These are phyloP conservation scores for Danionella cerebrum DNA, from an alignment of 2,113 vertebrate species.

Conservation along the genomic window DNA sequence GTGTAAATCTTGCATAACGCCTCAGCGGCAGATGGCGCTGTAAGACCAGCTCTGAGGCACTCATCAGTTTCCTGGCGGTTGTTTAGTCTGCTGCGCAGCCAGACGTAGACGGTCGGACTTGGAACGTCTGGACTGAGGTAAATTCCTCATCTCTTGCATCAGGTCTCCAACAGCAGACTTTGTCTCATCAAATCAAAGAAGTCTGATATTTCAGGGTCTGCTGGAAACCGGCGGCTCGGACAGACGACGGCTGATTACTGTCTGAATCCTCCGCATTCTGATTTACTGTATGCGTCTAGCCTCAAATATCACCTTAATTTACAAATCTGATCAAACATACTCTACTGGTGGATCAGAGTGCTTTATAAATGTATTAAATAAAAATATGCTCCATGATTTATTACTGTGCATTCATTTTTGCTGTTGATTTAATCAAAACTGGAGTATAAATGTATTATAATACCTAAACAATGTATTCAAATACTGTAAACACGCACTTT, in stretches of 20 bases:
- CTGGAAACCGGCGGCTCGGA: slow-evolving; percentile 38
- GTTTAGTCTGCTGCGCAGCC: slow-evolving; percentile 26
- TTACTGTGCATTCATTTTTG: background rate
- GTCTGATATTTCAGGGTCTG: slow-evolving; percentile 33
- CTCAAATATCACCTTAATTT: too few relatives aligned
- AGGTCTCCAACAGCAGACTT: slow-evolving; percentile 39
- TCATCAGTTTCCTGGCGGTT: background rate
- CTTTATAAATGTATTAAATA: too few relatives aligned
- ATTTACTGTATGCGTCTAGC: slow-evolving; percentile 20
- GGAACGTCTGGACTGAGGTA: slow-evolving; percentile 31
- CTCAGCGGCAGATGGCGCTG: slow-evolving; percentile 5
- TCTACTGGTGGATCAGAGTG: too few relatives aligned
- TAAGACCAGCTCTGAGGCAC: background rate
- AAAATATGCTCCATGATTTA: too few relatives aligned
- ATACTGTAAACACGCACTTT: too few relatives aligned
- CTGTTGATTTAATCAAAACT: too few relatives aligned
- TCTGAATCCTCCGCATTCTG: slow-evolving; percentile 36
- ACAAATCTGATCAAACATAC: slow-evolving; percentile 27
- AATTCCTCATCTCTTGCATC: slow-evolving; percentile 44
- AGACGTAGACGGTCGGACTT: slow-evolving; percentile 1
- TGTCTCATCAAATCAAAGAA: slow-evolving; percentile 42
- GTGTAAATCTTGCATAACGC: too few relatives aligned
- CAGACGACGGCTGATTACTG: slow-evolving; percentile 24
- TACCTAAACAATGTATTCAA: too few relatives aligned
- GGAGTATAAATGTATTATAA: too few relatives aligned